Percentiles rank a stretch among this genome's conserved stretches.
These are phyloP conservation scores for Cheilosia variabilis DNA, from an alignment of 2,888 invertebrate species.

Conservation along the genomic window DNA sequence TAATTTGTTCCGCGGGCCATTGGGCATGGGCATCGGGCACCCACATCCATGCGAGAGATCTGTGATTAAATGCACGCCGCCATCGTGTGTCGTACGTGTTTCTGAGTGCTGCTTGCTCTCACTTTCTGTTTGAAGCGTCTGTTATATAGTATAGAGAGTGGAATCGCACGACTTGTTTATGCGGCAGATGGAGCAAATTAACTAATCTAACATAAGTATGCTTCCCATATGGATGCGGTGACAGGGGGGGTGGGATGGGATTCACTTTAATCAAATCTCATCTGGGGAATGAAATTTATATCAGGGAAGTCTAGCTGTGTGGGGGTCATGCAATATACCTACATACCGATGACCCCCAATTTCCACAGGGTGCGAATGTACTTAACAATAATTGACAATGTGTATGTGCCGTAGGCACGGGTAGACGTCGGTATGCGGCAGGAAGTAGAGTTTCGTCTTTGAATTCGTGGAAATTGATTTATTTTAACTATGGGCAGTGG, in stretches of 20 bases:
- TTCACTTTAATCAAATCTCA: conserved; percentile 68
- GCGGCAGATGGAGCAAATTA: conserved; percentile 67
- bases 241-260: conserved; percentile 30
- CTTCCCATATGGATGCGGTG: conserved; percentile 20
- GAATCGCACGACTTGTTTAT: conserved; percentile 54
- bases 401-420: background rate
- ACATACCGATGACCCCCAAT: conserved; percentile 55
- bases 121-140: conserved; percentile 5
- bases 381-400: conserved; percentile 41
- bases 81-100: conserved; percentile 1
- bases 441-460: too few relatives aligned
- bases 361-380: conserved; percentile 44
- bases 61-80: conserved; percentile 62
- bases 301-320: conserved; percentile 48
- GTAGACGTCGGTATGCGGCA: background rate
- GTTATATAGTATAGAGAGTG: background rate
- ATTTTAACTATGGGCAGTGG: too few relatives aligned
- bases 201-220: conserved; percentile 73
- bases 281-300: conserved; percentile 41
- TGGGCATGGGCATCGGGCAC: conserved; percentile 4
- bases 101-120: conserved; percentile 21
- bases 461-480: too few relatives aligned
- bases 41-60: conserved; percentile 29
- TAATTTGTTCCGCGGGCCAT: conserved; percentile 62
- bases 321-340: conserved; percentile 34